Conservation (phyloP, 1,140 invertebrate genomes). For the Uloborus diversus region DNA sequence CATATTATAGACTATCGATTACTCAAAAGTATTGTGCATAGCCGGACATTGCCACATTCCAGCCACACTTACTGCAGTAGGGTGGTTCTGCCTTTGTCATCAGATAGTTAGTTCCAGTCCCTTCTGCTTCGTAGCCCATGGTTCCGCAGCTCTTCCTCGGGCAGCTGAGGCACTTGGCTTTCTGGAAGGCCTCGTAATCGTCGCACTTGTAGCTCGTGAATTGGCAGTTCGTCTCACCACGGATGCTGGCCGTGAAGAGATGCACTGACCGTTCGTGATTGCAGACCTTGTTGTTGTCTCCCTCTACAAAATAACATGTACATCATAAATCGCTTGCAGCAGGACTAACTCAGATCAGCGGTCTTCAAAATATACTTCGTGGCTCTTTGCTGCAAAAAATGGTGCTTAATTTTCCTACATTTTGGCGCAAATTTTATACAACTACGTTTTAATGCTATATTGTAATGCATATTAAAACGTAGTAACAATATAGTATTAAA, state of each 20-base stretch:
- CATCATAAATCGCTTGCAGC: too few species aligned
- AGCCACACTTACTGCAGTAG: constrained; percentile 78
- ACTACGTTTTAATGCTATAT: too few species aligned
- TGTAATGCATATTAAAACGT: too few species aligned
- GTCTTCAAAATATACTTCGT: too few species aligned
- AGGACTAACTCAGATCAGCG: too few species aligned
- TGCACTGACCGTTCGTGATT: constrained; percentile 86
- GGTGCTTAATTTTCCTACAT: too few species aligned
- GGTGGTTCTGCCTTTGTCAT: constrained; percentile 89
- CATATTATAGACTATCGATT: too few species aligned
- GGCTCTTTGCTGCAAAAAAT: too few species aligned
- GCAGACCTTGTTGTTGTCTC: constrained; percentile 69
- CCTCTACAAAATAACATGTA: constrained; percentile 24
- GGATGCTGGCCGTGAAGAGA: constrained; percentile 85
- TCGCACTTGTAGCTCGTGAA: constrained; percentile 71
- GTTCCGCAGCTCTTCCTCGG: constrained; percentile 76
- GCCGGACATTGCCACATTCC: too few species aligned
- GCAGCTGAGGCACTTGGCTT: constrained; percentile 79
- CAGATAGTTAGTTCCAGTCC: constrained; percentile 74
- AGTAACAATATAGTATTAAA: too few species aligned
- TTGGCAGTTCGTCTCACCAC: constrained; percentile 72
- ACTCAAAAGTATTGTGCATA: too few species aligned
- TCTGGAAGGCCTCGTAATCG: constrained; percentile 73
- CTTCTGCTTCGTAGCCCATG: constrained; percentile 79
- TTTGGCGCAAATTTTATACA: too few species aligned